Base-by-base conservation (phyloP, 2,113 vertebrate species). In the Chionis minor region DNA sequence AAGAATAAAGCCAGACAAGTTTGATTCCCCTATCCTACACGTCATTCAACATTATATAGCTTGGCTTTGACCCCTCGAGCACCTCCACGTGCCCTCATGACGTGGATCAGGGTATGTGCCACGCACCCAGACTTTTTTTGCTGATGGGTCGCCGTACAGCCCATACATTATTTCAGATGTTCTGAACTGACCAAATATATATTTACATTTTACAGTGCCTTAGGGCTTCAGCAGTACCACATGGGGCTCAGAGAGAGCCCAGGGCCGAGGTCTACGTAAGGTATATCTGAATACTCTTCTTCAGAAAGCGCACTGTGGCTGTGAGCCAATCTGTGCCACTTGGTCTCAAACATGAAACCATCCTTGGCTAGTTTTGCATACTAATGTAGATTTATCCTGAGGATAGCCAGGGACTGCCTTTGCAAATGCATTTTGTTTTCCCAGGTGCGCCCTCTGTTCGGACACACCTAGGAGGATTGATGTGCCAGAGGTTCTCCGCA, bases 51-150 rank as follows among this genome's bases (percentile, higher is more conserved):
- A 17, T 27, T 26, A 8, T 22, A 20, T 47, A 80, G 21, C 27
- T 49, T 61, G 52, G 10, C 15, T 74, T 47, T 67, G 32, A 52
- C 21, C 8, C 44, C 9, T 65, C 65, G 28, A 63, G 55, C 32
- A 67, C 8, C 30, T 55, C 23, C 44, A 27, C 0, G 0, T 1
- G 4, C 13, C 28, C 3, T 86, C 27, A 32, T 8, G 9, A 40
- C n/a, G 55, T 15, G 63, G 20, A 51, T 47, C 61, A 59, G 32
- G 28, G 14, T 47, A 40, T 12, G 10, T 14, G 45, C 40, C 63
- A 81, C 4, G 1, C 7, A 67, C 6, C 10, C 32, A 35, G 33
- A 4, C 2, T 45, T 56, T 35, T 40, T 63, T 63, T 49, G 10
- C 16, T 79, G 16, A 14, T 55, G 47, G 28, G 16, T 66, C 52